Percentiles rank a stretch among this genome's conserved stretches.
Evolutionary conservation across 2,113 vertebrate species (phyloP).

Genomic region (Hypomesus transpacificus): DNA sequence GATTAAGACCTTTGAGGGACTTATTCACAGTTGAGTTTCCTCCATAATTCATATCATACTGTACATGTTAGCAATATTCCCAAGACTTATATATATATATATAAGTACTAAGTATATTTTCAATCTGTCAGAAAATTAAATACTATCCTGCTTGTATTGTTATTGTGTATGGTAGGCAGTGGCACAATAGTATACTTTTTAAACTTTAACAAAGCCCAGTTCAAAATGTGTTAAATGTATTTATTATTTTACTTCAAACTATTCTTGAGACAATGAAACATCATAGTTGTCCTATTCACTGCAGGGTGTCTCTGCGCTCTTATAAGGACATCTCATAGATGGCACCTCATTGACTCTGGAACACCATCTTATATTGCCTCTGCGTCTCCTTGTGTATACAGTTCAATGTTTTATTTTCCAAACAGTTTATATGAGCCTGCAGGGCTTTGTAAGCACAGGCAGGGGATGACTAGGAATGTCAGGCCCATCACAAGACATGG

Average conservation of each 20-base stretch:
- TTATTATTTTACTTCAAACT: slow-evolving; percentile 34
- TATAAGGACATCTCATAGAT: slow-evolving; percentile 49
- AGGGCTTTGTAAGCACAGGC: too few relatives aligned
- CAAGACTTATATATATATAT: too few relatives aligned
- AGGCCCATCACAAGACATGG: too few relatives aligned
- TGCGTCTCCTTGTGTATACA: not conserved
- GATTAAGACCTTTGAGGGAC: not conserved
- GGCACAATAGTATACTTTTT: too few relatives aligned
- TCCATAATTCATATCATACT: not conserved
- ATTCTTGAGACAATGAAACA: slow-evolving; percentile 19
- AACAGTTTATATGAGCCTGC: too few relatives aligned
- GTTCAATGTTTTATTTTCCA: not conserved
- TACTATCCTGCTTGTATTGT: not conserved
- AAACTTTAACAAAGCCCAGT: too few relatives aligned
- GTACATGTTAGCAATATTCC: not conserved
- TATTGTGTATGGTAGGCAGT: too few relatives aligned
- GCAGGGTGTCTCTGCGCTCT: slow-evolving; percentile 50
- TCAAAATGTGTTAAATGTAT: not conserved
- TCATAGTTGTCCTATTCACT: slow-evolving; percentile 44
- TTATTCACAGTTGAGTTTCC: not conserved
- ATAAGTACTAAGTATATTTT: not conserved
- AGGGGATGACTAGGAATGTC: too few relatives aligned
- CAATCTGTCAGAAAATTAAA: not conserved
- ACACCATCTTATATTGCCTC: not conserved
- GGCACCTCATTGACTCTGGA: not conserved